Conservation (phyloP, 2,113 vertebrate species). For the Hypomesus transpacificus region DNA sequence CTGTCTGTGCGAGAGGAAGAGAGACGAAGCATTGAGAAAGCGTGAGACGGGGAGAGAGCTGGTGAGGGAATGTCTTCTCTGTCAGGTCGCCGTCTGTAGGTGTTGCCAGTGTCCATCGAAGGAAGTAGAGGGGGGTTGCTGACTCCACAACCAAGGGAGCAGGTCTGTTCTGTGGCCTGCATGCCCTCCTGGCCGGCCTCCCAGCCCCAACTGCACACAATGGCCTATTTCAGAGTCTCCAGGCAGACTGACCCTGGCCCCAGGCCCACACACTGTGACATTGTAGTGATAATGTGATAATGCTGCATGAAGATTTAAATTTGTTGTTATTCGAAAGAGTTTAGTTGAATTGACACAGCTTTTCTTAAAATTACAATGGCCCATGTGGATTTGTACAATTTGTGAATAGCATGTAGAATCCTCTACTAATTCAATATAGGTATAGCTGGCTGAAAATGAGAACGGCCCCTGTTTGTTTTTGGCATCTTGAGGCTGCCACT, state of each 20-base stretch:
- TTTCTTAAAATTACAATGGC: too few relatives aligned
- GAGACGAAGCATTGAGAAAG: not conserved
- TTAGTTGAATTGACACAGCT: too few relatives aligned
- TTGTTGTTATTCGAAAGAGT: too few relatives aligned
- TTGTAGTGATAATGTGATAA: not conserved
- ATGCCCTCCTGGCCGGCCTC: constrained; percentile 77
- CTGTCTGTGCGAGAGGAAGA: constrained; percentile 5
- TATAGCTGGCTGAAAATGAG: too few relatives aligned
- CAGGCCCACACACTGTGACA: constrained; percentile 22
- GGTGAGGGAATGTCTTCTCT: constrained; percentile 16
- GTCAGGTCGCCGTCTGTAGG: constrained; percentile 27
- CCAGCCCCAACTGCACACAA: constrained; percentile 61
- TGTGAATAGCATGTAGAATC: too few relatives aligned
- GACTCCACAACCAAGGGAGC: constrained; percentile 79
- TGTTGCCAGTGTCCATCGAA: constrained; percentile 44
- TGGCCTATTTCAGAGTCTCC: constrained; percentile 53
- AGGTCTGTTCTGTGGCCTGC: constrained; percentile 83
- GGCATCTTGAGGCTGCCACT: too few relatives aligned
- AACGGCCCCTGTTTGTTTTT: too few relatives aligned
- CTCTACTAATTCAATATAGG: too few relatives aligned
- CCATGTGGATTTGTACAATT: too few relatives aligned
- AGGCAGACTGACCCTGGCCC: constrained; percentile 21
- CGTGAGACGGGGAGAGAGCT: not conserved
- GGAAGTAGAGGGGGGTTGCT: constrained; percentile 60
- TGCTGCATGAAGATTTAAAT: too few relatives aligned